Percentiles rank a stretch among this genome's conserved stretches.
phyloP scores from a whole-genome alignment of 53 echinoderm and acorn worm species.

The Henricia sp. region DNA sequence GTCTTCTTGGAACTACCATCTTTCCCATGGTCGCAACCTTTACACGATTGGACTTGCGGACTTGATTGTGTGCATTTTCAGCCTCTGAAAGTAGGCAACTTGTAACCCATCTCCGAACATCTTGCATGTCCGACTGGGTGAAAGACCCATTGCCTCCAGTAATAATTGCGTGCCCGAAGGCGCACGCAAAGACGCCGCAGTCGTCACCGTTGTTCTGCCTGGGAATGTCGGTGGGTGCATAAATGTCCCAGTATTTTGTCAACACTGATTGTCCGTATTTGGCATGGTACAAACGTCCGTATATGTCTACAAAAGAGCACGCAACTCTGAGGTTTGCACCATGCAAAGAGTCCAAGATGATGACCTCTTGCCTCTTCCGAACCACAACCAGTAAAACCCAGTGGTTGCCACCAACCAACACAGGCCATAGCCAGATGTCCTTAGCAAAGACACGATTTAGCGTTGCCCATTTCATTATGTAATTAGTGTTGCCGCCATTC shows the following conservation, averaged over 20 bases:
- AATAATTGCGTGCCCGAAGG: neutral
- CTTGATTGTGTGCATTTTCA: too few species aligned
- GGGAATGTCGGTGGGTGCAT: neutral
- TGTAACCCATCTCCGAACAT: too few species aligned
- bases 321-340: neutral
- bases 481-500: neutral
- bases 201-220: neutral
- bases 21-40: too few species aligned
- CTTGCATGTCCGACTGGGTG: too few species aligned
- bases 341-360: conserved; percentile 6
- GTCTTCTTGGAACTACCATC: too few species aligned
- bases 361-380: neutral
- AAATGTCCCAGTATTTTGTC: neutral
- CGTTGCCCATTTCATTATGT: conserved; percentile 18
- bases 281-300: neutral
- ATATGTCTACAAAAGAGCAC: neutral
- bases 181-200: conserved; percentile 1
- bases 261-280: neutral
- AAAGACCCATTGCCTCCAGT: too few species aligned
- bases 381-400: conserved; percentile 1
- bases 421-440: conserved; percentile 7
- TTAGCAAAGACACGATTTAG: neutral
- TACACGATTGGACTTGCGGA: too few species aligned
- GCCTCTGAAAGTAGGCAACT: too few species aligned
- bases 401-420: conserved; percentile 11